phyloP scores from a whole-genome alignment of 2,113 vertebrate species.

The Lucifuga dentata region DNA sequence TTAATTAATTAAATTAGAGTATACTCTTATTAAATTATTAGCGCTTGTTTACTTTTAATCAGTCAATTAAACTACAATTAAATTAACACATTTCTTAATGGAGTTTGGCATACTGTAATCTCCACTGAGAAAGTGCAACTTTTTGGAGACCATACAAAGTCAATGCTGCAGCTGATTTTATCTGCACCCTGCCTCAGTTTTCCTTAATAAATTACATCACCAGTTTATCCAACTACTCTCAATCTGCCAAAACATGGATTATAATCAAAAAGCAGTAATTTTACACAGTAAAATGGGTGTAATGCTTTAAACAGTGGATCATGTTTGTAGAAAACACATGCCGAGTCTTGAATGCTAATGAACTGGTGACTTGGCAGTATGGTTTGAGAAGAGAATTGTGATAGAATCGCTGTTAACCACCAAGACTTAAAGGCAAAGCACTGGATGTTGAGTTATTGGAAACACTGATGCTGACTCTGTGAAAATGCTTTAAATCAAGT shows the following conservation, averaged over 20 bases:
- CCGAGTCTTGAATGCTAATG: not conserved
- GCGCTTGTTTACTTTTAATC: no score
- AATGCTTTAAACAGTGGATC: not conserved
- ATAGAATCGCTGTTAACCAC: not conserved
- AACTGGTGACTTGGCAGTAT: not conserved
- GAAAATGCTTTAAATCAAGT: not conserved
- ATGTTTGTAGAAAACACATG: not conserved
- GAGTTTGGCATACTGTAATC: not conserved
- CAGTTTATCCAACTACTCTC: not conserved
- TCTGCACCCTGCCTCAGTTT: no score
- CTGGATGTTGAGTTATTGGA: not conserved
- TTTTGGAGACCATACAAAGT: no score
- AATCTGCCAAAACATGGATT: not conserved
- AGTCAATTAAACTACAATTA: no score
- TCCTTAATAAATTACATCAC: no score
- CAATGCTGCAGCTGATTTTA: not conserved
- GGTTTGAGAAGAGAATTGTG: not conserved
- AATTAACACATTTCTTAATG: conserved; percentile 1
- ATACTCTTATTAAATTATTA: no score
- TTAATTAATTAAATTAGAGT: no score
- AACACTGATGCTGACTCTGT: not conserved
- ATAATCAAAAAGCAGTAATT: not conserved
- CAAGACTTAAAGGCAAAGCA: not conserved
- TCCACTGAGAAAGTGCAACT: no score
- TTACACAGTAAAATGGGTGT: not conserved